These are phyloP conservation scores for Eupithecia subfuscata DNA, from an alignment of 2,888 invertebrate species.

Conservation along the genomic window DNA sequence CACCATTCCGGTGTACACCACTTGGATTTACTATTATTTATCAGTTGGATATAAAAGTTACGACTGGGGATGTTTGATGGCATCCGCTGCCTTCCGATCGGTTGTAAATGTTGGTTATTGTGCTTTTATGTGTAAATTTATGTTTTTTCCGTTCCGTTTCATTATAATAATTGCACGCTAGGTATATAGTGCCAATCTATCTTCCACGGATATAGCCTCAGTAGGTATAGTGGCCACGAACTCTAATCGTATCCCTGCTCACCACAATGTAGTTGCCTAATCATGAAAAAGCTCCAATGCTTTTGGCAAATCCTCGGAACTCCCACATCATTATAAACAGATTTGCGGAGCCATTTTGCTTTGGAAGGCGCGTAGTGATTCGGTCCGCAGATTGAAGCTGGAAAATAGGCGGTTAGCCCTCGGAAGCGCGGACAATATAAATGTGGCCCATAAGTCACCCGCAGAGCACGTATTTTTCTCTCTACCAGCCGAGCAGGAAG, in stretches of 20 bases:
- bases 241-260: background rate
- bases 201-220: background rate
- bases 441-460: conserved; percentile 76
- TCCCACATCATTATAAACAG: conserved; percentile 34
- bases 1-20: conserved; percentile 54
- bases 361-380: conserved; percentile 32
- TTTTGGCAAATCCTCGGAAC: conserved; percentile 10
- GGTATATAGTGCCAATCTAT: background rate
- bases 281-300: conserved; percentile 12
- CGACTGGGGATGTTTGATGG: conserved; percentile 28
- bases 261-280: background rate
- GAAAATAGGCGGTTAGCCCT: conserved; percentile 68
- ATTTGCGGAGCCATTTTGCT: conserved; percentile 32
- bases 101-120: conserved; percentile 33
- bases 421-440: conserved; percentile 80
- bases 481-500: conserved; percentile 63
- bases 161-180: background rate
- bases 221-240: background rate
- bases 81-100: conserved; percentile 27
- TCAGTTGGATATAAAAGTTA: conserved; percentile 35
- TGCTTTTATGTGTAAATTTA: conserved; percentile 28
- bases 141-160: conserved; percentile 12
- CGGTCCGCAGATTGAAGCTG: conserved; percentile 54
- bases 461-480: conserved; percentile 74
- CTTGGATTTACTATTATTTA: conserved; percentile 47